Conservation (phyloP, 2,797 vertebrate genomes). For the Phrynocephalus forsythii region DNA sequence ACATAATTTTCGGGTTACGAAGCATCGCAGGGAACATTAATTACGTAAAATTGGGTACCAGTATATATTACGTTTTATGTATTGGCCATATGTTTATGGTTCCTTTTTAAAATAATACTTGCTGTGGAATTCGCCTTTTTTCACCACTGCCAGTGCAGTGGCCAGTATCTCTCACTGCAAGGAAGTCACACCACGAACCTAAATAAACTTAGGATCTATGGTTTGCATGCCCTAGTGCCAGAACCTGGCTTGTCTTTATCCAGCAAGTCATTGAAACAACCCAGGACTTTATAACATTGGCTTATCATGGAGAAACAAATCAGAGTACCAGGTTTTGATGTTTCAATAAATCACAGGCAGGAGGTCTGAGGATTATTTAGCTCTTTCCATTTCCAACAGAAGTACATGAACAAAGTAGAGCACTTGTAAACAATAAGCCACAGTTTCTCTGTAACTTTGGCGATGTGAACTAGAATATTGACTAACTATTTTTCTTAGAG, state of each 20-base stretch:
- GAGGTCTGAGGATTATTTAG: not conserved
- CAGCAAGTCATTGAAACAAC: too few species aligned
- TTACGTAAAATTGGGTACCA: too few species aligned
- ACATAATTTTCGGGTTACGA: too few species aligned
- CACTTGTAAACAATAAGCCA: not conserved
- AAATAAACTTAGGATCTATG: too few species aligned
- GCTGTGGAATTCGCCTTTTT: not conserved
- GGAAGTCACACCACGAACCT: too few species aligned
- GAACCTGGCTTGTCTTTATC: too few species aligned
- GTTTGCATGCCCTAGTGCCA: too few species aligned
- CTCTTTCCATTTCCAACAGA: not conserved
- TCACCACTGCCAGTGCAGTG: not conserved
- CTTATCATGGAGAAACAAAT: too few species aligned
- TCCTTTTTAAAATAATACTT: not conserved
- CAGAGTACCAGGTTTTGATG: too few species aligned
- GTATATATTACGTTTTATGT: too few species aligned
- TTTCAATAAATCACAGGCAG: not conserved
- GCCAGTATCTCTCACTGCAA: not conserved
- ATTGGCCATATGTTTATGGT: not conserved
- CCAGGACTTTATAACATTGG: too few species aligned
- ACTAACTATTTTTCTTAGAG: not conserved
- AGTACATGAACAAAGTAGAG: not conserved
- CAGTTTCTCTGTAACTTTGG: not conserved
- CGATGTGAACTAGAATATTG: not conserved
- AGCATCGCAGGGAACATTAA: too few species aligned